These are phyloP conservation scores for Pardalotus punctatus DNA, from an alignment of 2,113 vertebrate species.

Conservation along the genomic window DNA sequence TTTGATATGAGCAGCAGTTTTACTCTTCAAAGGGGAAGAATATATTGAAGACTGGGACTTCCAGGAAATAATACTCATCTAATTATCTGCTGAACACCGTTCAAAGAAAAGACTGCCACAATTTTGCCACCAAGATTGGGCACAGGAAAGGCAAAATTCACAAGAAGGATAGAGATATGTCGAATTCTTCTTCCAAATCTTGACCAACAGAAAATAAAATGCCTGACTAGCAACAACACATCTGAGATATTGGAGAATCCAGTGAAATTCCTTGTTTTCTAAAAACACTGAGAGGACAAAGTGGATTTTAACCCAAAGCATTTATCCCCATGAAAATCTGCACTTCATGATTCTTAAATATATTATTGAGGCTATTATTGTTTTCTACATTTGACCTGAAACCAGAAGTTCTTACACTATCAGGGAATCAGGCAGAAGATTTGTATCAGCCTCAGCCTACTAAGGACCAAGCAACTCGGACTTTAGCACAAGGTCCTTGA, in stretches of 20 bases:
- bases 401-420: not conserved
- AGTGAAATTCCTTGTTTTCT: not conserved
- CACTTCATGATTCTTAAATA: not conserved
- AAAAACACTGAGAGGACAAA: not conserved
- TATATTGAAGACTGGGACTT: not conserved
- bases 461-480: not conserved
- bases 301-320: not conserved
- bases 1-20: conserved; percentile 9
- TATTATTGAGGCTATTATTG: not conserved
- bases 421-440: not conserved
- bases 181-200: not conserved
- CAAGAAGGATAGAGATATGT: not conserved
- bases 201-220: not conserved
- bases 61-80: conserved; percentile 19
- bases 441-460: not conserved
- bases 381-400: not conserved
- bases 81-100: not conserved
- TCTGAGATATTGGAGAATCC: not conserved
- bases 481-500: not conserved
- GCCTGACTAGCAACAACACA: not conserved
- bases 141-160: not conserved
- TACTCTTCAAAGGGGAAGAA: conserved; percentile 33
- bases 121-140: not conserved
- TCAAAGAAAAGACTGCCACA: not conserved
- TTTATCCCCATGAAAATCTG: not conserved